Evolutionary conservation across 64 coral and sea anemone species (phyloP).

Genomic region (Pocillopora damicornis): DNA sequence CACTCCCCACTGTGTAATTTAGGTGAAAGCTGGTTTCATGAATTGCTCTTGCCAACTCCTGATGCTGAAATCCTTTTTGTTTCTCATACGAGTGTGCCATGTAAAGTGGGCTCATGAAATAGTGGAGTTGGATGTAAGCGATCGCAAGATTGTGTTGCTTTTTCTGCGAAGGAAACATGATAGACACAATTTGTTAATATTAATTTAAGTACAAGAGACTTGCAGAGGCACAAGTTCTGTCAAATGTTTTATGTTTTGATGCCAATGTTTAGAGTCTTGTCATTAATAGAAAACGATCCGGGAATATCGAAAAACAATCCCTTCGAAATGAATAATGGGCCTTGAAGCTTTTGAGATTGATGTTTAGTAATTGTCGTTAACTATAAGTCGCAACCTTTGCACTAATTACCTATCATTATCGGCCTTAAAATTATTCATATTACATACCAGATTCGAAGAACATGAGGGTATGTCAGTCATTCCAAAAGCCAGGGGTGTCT

Average conservation of each 20-base stretch:
- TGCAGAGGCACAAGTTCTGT: background rate
- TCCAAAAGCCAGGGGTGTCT: background rate
- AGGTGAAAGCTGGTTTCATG: constrained; percentile 4
- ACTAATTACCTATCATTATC: background rate
- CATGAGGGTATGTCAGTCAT: background rate
- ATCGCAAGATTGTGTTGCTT: background rate
- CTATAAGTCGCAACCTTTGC: background rate
- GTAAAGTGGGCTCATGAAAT: background rate
- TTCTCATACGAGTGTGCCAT: constrained; percentile 7
- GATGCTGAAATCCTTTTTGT: background rate
- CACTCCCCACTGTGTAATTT: background rate
- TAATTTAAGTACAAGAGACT: too few species aligned
- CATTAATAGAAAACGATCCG: too few species aligned
- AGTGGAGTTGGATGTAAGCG: background rate
- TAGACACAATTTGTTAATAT: background rate
- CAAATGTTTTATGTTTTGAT: background rate
- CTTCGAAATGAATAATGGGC: too few species aligned
- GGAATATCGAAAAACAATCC: too few species aligned
- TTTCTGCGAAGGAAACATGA: background rate
- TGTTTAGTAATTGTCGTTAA: background rate
- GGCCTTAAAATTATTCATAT: background rate
- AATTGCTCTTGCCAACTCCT: background rate
- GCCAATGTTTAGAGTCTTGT: too few species aligned
- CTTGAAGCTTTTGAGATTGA: too few species aligned
- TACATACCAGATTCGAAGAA: constrained; percentile 1